Base-by-base conservation (phyloP, 2,113 vertebrate species). In the Arenaria interpres region DNA sequence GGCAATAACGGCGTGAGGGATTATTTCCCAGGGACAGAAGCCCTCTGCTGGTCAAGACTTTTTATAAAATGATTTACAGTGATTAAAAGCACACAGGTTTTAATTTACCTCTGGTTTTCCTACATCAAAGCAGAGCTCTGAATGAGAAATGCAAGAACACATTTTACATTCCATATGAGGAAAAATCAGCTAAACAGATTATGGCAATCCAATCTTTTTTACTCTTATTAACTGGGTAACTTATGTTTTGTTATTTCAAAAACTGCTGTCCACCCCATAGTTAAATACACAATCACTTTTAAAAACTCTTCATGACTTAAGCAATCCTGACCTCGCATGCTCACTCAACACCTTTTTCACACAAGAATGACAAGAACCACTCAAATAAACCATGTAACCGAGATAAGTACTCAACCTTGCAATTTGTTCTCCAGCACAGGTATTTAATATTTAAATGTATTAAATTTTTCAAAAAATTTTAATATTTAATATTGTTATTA, bases 31-130 rank as follows among this genome's bases (percentile, higher is more conserved):
- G 97, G 84, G 95, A 97, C 93, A 95, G 97, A 97, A 98, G 98
- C 98, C 98, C 98, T 98, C 98, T 98, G 93, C 98, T 98, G 98
- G 98, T 94, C 97, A 98, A 87, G 21, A 14, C 41, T 63, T 82
- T 82, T 89, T 60, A 66, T 62, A 84, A 94, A 20, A 51, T 62
- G 60, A 95, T 94, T 95, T 78, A 91, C 67, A 88, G 66, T 35
- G 22, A 83, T 33, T 56, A 87, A 56, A 62, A 3, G 10, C 46
- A 43, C 0, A 1, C 28, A 15, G 48, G 37, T 72, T 94, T 77
- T 88, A 64, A 90, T 72, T 87, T 60, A 33, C 41, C 39, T 11
- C 59, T 18, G 5, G 8, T 64, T 82, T 75, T 67, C 53, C 25
- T 45, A 78, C 25, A 17, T 39, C 66, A 39, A 80, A 80, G 57